Base-by-base conservation (phyloP, 2,797 vertebrate species). In the Enteromius unitaeniatus region DNA sequence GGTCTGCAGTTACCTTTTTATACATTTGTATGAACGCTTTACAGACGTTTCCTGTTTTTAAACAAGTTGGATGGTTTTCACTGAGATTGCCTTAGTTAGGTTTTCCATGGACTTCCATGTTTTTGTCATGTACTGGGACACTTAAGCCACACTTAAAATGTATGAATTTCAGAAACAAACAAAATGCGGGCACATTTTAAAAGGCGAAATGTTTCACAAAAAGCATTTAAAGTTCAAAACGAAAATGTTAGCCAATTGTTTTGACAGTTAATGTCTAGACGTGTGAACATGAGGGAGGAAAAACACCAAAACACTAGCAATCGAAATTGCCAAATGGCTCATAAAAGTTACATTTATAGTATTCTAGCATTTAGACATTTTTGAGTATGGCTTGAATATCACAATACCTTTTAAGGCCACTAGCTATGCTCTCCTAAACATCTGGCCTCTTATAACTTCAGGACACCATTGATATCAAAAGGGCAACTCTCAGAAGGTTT, bases 1-100 rank as follows among this genome's bases (percentile, higher is more conserved):
- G 86, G 80, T 86, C 86, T 84, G 78, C 85, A 88, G 81, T 83
- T 80, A 49, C 69, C 51, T 42, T 82, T 75, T 82, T 86, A 55
- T 73, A 70, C 68, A 72, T 85, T 76, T 68, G 73, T 77, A 62
- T 83, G 75, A 72, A 23, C 74, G 15, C 53, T 79, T 86, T 80
- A 78, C 70, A 75, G 8, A 84, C 53, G 75, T 70, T 21, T 45
- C 26, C 13, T 37, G 26, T 82, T 72, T 85, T 81, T 72, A 64
- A 74, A 58, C 21, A 76, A 78, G 70, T 49, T 37, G 23, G 77
- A 78, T 31, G 17, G 21, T 68, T 53, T 86, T 68, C 75, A 64
- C 58, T 23, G 72, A 85, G 79, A 84, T 51, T 65, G 78, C 55
- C 70, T 80, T 34, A 8, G 67, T 84, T 28, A 10, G 19, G 68